phyloP scores from a whole-genome alignment of 2,797 vertebrate species.

The Argya squamiceps region DNA sequence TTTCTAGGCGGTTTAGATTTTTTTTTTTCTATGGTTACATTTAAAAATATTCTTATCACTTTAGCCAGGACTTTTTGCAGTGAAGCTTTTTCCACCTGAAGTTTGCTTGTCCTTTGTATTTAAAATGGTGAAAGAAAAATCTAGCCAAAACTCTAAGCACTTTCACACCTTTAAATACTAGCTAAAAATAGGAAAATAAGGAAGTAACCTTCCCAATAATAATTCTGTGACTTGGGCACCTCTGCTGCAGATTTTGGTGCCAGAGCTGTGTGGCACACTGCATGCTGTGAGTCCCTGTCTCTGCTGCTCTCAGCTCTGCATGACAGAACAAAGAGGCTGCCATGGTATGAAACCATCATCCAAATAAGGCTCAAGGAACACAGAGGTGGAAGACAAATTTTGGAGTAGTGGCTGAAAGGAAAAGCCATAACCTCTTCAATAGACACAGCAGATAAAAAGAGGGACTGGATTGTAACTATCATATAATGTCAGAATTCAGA shows the following conservation, averaged over 20 bases:
- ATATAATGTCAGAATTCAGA: background rate
- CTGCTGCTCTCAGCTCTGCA: background rate
- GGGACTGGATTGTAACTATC: background rate
- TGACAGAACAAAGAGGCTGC: background rate
- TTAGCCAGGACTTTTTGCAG: background rate
- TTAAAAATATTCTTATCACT: background rate
- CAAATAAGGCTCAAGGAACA: background rate
- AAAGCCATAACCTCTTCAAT: background rate
- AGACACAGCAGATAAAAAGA: background rate
- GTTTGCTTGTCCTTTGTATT: background rate
- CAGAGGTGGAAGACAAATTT: background rate
- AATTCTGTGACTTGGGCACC: background rate
- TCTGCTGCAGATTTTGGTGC: background rate
- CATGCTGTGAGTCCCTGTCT: background rate
- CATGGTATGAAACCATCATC: background rate
- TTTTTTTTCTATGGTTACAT: background rate
- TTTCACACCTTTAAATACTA: background rate
- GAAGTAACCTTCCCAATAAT: background rate
- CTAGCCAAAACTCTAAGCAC: background rate
- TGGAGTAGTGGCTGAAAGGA: background rate
- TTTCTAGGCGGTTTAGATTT: background rate
- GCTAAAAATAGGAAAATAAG: background rate
- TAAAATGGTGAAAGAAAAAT: background rate
- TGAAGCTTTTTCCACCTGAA: background rate
- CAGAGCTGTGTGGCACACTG: rapidly evolving